A percentile compares a stretch with the other conserved stretches of the same genome.
phyloP scores from a whole-genome alignment of 2,113 vertebrate genomes.

The Dromaius novaehollandiae region DNA sequence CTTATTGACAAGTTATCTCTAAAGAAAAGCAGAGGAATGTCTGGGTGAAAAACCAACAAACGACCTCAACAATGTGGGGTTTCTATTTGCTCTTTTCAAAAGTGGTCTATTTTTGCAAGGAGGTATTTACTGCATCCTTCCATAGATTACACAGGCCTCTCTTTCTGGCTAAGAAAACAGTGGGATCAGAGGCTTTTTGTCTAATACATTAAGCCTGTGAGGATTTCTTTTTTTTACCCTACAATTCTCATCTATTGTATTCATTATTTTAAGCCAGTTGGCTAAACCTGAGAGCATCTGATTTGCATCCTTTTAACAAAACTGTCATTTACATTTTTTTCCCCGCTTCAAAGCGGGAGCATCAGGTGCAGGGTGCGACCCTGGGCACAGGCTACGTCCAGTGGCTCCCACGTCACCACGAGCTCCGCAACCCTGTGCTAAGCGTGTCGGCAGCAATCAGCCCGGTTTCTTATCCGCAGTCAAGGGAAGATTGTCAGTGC shows the following conservation, averaged over 20 bases:
- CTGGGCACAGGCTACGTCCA: neutral
- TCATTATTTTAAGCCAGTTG: constrained; percentile 17
- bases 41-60: constrained; percentile 15
- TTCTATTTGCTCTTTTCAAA: neutral
- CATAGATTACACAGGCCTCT: constrained; percentile 31
- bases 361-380: constrained; percentile 2
- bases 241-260: constrained; percentile 47
- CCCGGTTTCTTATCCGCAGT: neutral
- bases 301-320: constrained; percentile 34
- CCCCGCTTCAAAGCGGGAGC: constrained; percentile 30
- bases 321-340: neutral
- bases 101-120: constrained; percentile 32
- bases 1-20: constrained; percentile 67
- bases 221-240: constrained; percentile 16
- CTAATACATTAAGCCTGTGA: constrained; percentile 22
- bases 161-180: constrained; percentile 30
- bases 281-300: constrained; percentile 30
- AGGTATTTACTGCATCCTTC: constrained; percentile 21
- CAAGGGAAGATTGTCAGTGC: neutral
- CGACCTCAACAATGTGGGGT: neutral
- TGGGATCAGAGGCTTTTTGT: constrained; percentile 37
- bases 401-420: neutral
- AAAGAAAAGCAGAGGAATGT: constrained; percentile 57
- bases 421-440: neutral
- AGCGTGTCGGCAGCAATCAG: neutral